These are phyloP conservation scores for Ornithoptera priamus DNA, from an alignment of 2,888 invertebrate species.

Conservation along the genomic window DNA sequence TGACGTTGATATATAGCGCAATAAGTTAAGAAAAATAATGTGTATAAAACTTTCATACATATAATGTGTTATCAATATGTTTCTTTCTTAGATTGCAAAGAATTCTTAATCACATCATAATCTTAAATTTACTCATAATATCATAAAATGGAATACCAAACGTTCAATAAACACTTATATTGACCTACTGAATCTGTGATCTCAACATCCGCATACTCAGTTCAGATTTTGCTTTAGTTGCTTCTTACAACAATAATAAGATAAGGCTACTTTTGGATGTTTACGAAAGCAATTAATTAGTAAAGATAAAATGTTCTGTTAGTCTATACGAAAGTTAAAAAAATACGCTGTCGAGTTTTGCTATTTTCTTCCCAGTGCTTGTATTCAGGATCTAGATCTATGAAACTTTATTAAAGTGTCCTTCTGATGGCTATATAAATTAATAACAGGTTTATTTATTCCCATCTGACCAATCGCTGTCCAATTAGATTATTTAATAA, in stretches of 20 bases:
- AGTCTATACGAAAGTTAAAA: not conserved
- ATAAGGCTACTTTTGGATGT: not conserved
- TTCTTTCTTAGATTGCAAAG: too few relatives aligned
- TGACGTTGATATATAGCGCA: not conserved
- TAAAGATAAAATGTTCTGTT: not conserved
- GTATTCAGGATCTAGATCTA: not conserved
- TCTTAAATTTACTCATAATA: too few relatives aligned
- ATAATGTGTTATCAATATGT: too few relatives aligned
- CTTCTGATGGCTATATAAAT: not conserved
- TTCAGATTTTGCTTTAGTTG: not conserved
- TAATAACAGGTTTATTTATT: not conserved
- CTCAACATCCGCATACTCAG: not conserved
- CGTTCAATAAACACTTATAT: too few relatives aligned
- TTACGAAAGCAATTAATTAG: not conserved
- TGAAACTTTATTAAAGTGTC: not conserved
- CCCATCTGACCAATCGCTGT: not conserved
- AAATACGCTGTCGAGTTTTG: not conserved
- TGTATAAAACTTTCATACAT: not conserved
- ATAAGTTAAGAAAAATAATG: not conserved
- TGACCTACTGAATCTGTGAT: too few relatives aligned
- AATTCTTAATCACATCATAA: too few relatives aligned
- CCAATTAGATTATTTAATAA: not conserved
- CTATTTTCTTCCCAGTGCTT: not conserved
- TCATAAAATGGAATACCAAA: too few relatives aligned
- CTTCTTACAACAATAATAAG: constrained; percentile 8